Evolutionary conservation across 2,888 invertebrate species (phyloP).

Genomic region (Eremobia ochroleuca): DNA sequence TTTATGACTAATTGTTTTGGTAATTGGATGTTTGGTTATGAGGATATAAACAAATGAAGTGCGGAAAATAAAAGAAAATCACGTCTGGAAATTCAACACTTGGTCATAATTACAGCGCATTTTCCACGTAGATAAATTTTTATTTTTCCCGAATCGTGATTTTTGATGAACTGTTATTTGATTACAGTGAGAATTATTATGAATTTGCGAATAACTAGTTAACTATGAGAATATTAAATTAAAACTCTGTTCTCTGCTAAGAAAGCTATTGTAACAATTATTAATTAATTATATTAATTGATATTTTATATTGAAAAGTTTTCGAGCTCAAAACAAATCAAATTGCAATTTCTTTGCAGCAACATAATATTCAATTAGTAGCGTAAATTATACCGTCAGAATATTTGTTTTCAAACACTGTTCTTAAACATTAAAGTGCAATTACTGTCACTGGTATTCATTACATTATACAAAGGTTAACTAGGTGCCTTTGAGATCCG

Average conservation of each 20-base stretch:
- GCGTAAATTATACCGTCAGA: background rate
- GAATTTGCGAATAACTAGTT: background rate
- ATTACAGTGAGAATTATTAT: background rate
- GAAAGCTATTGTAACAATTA: background rate
- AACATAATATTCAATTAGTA: conserved; percentile 10
- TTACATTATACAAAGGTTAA: conserved; percentile 19
- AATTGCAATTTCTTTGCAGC: background rate
- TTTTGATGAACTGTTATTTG: no score
- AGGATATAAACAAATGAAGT: conserved; percentile 23
- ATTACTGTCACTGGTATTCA: conserved; percentile 18
- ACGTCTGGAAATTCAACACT: background rate
- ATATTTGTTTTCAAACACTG: conserved; percentile 20
- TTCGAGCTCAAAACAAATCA: background rate
- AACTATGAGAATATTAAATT: no score
- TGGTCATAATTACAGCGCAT: background rate
- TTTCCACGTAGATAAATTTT: background rate
- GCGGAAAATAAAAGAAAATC: conserved; percentile 8
- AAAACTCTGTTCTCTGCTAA: background rate
- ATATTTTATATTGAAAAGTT: background rate
- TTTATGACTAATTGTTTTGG: conserved; percentile 58
- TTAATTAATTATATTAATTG: no score
- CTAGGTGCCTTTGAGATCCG: conserved; percentile 12
- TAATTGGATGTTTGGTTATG: conserved; percentile 34
- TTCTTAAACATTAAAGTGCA: conserved; percentile 23
- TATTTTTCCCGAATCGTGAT: background rate